Evolutionary conservation across 2,113 vertebrate genomes (phyloP), one percentile per base, ranked within the genome.

Genomic region (Isurus oxyrinchus): DNA sequence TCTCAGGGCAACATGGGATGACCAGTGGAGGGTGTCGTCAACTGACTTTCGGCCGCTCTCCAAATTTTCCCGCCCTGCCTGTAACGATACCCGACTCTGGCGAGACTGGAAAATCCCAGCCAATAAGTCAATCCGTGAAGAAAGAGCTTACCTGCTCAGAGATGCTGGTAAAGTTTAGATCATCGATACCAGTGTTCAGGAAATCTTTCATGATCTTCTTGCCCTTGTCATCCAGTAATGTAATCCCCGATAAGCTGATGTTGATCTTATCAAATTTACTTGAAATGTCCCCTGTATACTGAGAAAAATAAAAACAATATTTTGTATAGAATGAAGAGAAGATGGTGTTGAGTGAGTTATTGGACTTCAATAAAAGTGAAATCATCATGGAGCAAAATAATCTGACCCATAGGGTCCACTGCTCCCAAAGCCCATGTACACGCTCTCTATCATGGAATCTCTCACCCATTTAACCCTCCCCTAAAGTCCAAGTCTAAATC

Each of bases 201-300:
- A 98, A 96, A 5, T 23, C 96, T 0, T 0, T 4, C 40, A 98
- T 96, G 88, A 97, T 96, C 0, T 44, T 44, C 93, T 90, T 96
- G 44, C 97, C 96, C 0, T 97, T 96, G 0, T 97, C 61, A 63
- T 95, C 97, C 59, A 98, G 97, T 55, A 98, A 90, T 3, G 94
- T 96, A 96, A 98, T 59, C 5, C 21, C n/a, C 13, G 97, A 67
- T 96, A 98, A 96, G 72, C 35, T 96, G 96, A 98, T 97, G 40
- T 97, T 1, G 19, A 94, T 96, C 0, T 96, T 96, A 0, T 98
- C 96, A 96, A 98, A 97, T 0, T 31, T 3, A 79, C 97, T 31
- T 93, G 97, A 19, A 96, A 98, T 97, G 27, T 97, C 7, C 2
- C 14, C 96, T 0, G 97, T 98, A 97, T 98, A 98, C 98, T 98